phyloP scores from a whole-genome alignment of 2,888 invertebrate species.

The Acanthosoma haemorrhoidale region DNA sequence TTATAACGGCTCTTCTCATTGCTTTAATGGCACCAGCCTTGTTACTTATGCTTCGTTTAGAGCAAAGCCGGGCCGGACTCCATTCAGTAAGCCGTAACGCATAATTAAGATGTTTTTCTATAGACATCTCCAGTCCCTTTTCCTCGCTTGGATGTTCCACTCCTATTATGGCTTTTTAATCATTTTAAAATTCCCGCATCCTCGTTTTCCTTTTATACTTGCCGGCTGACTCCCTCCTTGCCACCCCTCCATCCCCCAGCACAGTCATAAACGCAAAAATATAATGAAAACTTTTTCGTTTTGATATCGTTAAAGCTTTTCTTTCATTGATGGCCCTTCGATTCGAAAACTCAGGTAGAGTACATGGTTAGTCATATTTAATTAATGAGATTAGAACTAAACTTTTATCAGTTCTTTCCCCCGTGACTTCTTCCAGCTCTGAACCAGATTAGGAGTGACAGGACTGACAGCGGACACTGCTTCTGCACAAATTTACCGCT shows the following conservation, averaged over 20 bases:
- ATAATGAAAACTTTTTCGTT: slow-evolving; percentile 25
- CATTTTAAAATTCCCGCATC: slow-evolving; percentile 28
- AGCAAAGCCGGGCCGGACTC: slow-evolving; percentile 16
- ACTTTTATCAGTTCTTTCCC: no score
- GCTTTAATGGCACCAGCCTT: slow-evolving; percentile 24
- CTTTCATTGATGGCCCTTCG: slow-evolving; percentile 19
- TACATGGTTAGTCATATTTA: neutral
- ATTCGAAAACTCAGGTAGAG: neutral
- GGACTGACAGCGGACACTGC: no score
- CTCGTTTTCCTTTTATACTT: slow-evolving; percentile 24
- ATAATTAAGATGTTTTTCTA: slow-evolving; percentile 28
- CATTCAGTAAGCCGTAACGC: slow-evolving; percentile 25
- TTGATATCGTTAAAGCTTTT: slow-evolving; percentile 20
- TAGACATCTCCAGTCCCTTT: slow-evolving; percentile 17
- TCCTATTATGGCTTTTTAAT: slow-evolving; percentile 27
- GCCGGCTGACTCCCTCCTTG: no score
- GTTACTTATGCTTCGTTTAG: slow-evolving; percentile 26
- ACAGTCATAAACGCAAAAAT: slow-evolving; percentile 23
- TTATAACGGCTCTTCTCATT: slow-evolving; percentile 6
- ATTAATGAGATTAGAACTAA: no score
- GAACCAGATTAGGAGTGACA: no score
- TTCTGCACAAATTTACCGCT: no score
- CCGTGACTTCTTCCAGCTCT: no score
- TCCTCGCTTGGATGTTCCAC: slow-evolving; percentile 13
- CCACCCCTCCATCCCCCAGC: no score